Percentiles rank a stretch among this genome's conserved stretches.
Evolutionary conservation across 2,888 invertebrate genomes (phyloP).

Genomic region (Athalia circularis): DNA sequence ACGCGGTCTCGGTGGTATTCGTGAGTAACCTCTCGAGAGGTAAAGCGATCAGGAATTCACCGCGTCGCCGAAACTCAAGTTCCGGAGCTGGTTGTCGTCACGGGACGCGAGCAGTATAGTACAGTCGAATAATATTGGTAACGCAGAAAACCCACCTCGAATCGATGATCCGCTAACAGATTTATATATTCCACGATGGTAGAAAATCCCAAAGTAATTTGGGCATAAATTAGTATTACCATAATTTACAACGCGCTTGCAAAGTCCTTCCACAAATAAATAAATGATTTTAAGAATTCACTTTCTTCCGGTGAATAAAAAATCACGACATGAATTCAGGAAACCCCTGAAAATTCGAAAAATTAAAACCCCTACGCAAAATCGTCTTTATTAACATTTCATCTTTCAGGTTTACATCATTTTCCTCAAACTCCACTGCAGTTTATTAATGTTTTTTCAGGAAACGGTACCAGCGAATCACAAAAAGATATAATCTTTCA

Average conservation of each 20-base stretch:
- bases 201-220: slow-evolving; percentile 30
- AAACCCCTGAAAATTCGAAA: neutral
- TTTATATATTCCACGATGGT: slow-evolving; percentile 26
- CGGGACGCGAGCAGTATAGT: too few species aligned
- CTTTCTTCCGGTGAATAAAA: neutral
- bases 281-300: neutral
- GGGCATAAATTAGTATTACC: slow-evolving; percentile 26
- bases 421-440: too few species aligned
- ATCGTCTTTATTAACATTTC: too few species aligned
- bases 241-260: slow-evolving; percentile 15
- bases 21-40: slow-evolving; percentile 24
- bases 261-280: neutral
- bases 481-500: too few species aligned
- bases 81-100: slow-evolving; percentile 22
- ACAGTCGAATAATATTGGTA: slow-evolving; percentile 25
- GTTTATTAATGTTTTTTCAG: too few species aligned
- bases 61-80: slow-evolving; percentile 28
- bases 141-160: slow-evolving; percentile 14
- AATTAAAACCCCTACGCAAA: neutral
- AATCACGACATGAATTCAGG: neutral
- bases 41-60: slow-evolving; percentile 31
- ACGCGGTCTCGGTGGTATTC: slow-evolving; percentile 4
- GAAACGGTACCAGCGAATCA: too few species aligned
- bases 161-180: slow-evolving; percentile 34
- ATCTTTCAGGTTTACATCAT: too few species aligned